Percentiles rank a stretch among this genome's conserved stretches.
Conservation (phyloP, 2,888 invertebrate species). For the Arrhopalites spinosus region DNA sequence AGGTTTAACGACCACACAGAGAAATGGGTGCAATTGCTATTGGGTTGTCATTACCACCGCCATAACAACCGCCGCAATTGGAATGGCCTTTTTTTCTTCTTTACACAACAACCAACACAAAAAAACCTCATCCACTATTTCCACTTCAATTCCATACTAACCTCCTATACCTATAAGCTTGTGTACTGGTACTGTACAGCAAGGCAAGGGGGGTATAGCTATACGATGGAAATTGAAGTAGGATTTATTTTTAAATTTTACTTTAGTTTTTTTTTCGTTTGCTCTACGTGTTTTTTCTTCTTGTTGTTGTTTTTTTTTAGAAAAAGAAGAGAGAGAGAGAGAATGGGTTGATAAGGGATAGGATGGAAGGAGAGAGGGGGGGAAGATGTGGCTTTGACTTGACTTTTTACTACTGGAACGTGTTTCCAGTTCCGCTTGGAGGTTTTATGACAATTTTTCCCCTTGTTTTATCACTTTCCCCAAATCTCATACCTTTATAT, state of each 20-base stretch:
- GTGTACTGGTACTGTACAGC: background rate
- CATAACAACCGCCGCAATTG: too few relatives aligned
- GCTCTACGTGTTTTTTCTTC: background rate
- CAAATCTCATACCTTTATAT: constrained; percentile 47
- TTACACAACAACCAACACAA: too few relatives aligned
- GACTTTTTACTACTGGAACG: constrained; percentile 44
- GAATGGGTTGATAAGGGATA: constrained; percentile 8
- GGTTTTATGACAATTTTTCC: constrained; percentile 50
- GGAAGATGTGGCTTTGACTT: constrained; percentile 36
- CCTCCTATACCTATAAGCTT: too few relatives aligned
- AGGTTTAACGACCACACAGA: background rate
- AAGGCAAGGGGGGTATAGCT: background rate
- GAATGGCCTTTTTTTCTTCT: background rate
- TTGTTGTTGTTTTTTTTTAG: background rate
- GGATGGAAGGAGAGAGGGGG: constrained; percentile 1
- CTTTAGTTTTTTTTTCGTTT: background rate
- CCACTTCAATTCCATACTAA: too few relatives aligned
- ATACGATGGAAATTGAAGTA: background rate
- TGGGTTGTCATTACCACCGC: constrained; percentile 8
- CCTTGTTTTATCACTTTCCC: constrained; percentile 49
- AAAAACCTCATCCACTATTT: too few relatives aligned
- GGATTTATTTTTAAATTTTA: background rate
- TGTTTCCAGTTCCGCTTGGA: constrained; percentile 44
- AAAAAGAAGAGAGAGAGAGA: background rate
- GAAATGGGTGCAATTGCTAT: constrained; percentile 25